These are phyloP conservation scores for Pyrrhia umbra DNA, from an alignment of 2,888 invertebrate species.

Conservation along the genomic window DNA sequence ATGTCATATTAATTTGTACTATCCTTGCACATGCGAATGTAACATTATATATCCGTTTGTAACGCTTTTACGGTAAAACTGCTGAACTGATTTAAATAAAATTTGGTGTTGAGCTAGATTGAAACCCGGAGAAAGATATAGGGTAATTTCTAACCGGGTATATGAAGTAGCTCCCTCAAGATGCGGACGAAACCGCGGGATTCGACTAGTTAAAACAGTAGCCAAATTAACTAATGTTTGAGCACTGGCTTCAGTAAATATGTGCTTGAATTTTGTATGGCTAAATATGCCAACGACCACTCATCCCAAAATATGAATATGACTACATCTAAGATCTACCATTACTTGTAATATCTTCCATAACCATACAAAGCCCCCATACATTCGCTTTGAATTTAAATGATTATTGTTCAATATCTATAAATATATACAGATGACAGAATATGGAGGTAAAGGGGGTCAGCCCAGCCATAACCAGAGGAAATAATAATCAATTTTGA, in stretches of 20 bases:
- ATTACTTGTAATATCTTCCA: slow-evolving; percentile 21
- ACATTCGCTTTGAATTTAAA: slow-evolving; percentile 55
- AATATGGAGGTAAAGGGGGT: slow-evolving; percentile 45
- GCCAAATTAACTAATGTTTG: too few relatives aligned
- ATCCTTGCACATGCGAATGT: too few relatives aligned
- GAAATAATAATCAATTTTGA: slow-evolving; percentile 64
- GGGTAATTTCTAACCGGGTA: too few relatives aligned
- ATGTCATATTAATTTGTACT: too few relatives aligned
- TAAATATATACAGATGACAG: slow-evolving; percentile 32
- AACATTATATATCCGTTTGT: too few relatives aligned
- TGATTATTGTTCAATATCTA: slow-evolving; percentile 36
- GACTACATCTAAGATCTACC: slow-evolving; percentile 2
- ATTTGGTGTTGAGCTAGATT: too few relatives aligned
- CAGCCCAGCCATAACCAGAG: slow-evolving; percentile 44
- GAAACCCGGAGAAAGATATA: too few relatives aligned
- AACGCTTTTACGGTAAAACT: too few relatives aligned
- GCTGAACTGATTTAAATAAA: too few relatives aligned
- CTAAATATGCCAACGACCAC: background rate
- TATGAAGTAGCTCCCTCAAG: too few relatives aligned
- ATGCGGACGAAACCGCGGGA: too few relatives aligned
- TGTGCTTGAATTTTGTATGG: background rate
- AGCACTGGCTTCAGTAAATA: background rate
- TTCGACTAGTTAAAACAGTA: too few relatives aligned
- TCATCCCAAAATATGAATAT: slow-evolving; percentile 14
- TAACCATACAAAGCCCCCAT: slow-evolving; percentile 36